phyloP scores from a whole-genome alignment of 1,140 invertebrate genomes.

The Portunus trituberculatus region DNA sequence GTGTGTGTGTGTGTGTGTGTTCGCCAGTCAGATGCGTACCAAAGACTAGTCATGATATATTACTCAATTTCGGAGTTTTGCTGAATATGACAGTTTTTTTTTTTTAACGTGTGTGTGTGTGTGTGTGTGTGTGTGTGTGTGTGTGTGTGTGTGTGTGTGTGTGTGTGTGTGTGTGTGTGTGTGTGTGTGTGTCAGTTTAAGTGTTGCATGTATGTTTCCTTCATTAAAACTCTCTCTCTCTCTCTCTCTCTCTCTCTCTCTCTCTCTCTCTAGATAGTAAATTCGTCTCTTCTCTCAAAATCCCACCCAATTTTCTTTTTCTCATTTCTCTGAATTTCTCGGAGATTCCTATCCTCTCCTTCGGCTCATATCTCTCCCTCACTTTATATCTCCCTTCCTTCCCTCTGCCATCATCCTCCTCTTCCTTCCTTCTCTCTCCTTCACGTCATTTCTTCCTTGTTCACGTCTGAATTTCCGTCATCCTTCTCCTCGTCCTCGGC shows the following conservation, averaged over 20 bases:
- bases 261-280: background rate
- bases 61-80: background rate
- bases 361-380: background rate
- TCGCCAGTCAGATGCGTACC: background rate
- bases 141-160: too few relatives aligned
- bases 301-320: conserved; percentile 22
- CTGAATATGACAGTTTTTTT: background rate
- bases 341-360: background rate
- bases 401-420: background rate
- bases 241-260: conserved; percentile 17
- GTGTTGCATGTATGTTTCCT: too few relatives aligned
- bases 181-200: too few relatives aligned
- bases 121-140: too few relatives aligned
- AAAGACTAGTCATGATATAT: conserved; percentile 2
- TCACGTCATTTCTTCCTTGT: background rate
- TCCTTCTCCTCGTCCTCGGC: background rate
- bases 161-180: too few relatives aligned
- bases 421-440: background rate
- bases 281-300: background rate
- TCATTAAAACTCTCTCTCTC: background rate
- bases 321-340: conserved; percentile 4
- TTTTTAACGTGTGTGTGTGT: background rate
- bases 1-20: conserved; percentile 36
- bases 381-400: background rate
- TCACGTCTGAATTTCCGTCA: background rate